These are phyloP conservation scores for Columba livia DNA, from an alignment of 2,113 vertebrate genomes.

Conservation along the genomic window DNA sequence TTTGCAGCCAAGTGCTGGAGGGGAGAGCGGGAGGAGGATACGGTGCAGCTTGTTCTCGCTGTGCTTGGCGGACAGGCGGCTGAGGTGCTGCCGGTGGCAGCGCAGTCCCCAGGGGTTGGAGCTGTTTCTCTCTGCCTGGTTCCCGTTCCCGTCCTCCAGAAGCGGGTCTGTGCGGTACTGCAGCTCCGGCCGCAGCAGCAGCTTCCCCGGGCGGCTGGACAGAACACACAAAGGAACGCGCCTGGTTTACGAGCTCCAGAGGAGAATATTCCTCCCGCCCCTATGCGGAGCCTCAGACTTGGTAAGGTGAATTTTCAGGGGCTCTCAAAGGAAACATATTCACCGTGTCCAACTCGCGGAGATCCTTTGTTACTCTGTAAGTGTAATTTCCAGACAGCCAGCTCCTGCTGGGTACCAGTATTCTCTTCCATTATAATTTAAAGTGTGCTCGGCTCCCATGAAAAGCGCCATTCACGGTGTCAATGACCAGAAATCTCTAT, in stretches of 20 bases:
- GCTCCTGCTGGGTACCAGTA: constrained; percentile 29
- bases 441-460: neutral
- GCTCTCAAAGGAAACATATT: constrained; percentile 21
- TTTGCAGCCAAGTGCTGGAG: neutral
- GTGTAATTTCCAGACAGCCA: neutral
- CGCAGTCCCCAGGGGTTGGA: constrained; percentile 79
- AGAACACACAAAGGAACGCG: neutral
- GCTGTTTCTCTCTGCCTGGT: constrained; percentile 57
- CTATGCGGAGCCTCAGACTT: neutral
- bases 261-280: neutral
- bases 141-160: constrained; percentile 54
- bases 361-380: constrained; percentile 12
- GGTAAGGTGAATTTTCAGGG: constrained; percentile 5
- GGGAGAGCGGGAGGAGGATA: constrained; percentile 65
- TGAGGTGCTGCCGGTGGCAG: constrained; percentile 78
- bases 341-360: constrained; percentile 1
- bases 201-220: constrained; percentile 44
- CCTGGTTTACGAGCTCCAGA: neutral
- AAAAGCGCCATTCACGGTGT: neutral
- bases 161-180: constrained; percentile 37
- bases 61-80: constrained; percentile 72
- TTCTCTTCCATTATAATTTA: constrained; percentile 24
- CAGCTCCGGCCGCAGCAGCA: constrained; percentile 61
- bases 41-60: constrained; percentile 73
- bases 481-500: neutral